Percentiles rank a stretch among this genome's conserved stretches.
These are phyloP conservation scores for Polypterus bichir DNA, from an alignment of 2,113 vertebrate species.

Conservation along the genomic window DNA sequence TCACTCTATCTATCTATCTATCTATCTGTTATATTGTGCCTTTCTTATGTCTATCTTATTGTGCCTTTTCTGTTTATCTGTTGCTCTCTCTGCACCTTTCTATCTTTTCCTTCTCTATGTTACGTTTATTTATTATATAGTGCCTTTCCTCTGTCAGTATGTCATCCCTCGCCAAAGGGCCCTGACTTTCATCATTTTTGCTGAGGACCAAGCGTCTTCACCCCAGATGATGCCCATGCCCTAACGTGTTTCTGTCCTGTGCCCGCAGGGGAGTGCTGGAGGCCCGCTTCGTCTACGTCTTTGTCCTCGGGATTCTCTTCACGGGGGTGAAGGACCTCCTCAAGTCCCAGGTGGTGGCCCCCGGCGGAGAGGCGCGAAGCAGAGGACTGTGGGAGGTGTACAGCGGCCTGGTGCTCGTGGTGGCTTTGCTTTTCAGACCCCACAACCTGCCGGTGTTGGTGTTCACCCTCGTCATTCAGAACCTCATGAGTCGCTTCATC, in stretches of 20 bases:
- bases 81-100: too few relatives aligned
- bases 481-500: constrained; percentile 65
- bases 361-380: constrained; percentile 45
- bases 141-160: too few relatives aligned
- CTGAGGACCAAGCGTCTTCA: too few relatives aligned
- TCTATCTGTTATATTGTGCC: too few relatives aligned
- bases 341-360: constrained; percentile 62
- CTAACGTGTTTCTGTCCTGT: constrained; percentile 12
- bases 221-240: too few relatives aligned
- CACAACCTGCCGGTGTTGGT: constrained; percentile 84
- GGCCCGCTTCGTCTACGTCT: constrained; percentile 86
- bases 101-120: too few relatives aligned
- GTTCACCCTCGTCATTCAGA: constrained; percentile 71
- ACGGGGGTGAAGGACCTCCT: constrained; percentile 78
- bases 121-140: too few relatives aligned
- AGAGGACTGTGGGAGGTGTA: constrained; percentile 80
- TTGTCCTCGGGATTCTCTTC: constrained; percentile 86
- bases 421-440: constrained; percentile 70
- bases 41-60: too few relatives aligned
- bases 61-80: too few relatives aligned
- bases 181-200: too few relatives aligned
- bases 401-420: constrained; percentile 72
- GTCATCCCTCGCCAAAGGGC: too few relatives aligned
- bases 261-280: constrained; percentile 75
- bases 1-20: too few relatives aligned